Base-by-base conservation (phyloP, 1,140 invertebrate species). In the Drosophila parabipectinata region DNA sequence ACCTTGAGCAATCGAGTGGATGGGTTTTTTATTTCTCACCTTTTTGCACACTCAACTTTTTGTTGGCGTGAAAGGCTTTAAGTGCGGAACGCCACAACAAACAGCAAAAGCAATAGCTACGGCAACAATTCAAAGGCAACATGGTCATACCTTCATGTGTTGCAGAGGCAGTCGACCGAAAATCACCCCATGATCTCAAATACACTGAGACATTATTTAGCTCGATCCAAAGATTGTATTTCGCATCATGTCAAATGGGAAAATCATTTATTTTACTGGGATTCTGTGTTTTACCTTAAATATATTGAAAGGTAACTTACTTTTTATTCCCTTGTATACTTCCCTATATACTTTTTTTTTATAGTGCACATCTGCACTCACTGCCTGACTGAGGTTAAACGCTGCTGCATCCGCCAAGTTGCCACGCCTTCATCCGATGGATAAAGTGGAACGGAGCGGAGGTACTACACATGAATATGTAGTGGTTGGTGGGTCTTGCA, bases 41-140 rank as follows among this genome's bases (percentile, higher is more conserved):
- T 74, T 72, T 37, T 21, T 6, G 10, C 47, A 44, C 47, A 50
- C 32, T 51, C 39, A 34, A 47, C 32, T 41, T 74, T 81, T 77
- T 81, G 67, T 63, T 55, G 56, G 47, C 63, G 57, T 81, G 79
- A 81, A 81, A 73, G 78, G 78, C 78, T 81, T 81, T 81, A 73
- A 81, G 78, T 81, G 78, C 78, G 58, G 58, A 52, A 58, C 58
- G 73, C 78, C 67, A 81, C 78, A 80, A 80, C 79, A 77, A 81
- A 77, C 73, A 81, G 67, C 66, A 60, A 77, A 60, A 77, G 63
- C 64, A 68, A 68, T 66, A 68, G 48, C 64, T 53, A 61, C 37
- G 52, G 50, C 73, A 69, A 75, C 62, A 68, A 55, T 56, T 77
- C 58, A 76, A 76, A 66, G 71, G 57, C 53, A 53, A 55, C 56